Percentiles rank a stretch among this genome's conserved stretches.
Conservation (phyloP, 2,113 vertebrate species). For the Macrotus californicus region DNA sequence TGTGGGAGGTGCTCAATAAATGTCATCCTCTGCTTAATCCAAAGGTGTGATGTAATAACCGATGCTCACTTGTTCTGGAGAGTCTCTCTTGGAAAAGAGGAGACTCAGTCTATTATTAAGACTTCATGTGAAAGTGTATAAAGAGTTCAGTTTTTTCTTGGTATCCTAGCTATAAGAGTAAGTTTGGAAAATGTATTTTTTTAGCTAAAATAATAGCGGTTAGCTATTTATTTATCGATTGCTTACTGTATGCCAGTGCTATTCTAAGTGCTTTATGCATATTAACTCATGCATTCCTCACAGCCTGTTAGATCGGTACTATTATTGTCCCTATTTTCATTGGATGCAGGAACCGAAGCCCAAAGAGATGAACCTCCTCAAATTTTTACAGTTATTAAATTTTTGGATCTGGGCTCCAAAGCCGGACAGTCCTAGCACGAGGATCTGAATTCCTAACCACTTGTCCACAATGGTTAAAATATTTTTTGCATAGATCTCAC, state of each 20-base stretch:
- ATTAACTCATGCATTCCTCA: slow-evolving; percentile 1
- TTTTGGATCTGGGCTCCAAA: not conserved
- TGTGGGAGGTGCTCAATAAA: not conserved
- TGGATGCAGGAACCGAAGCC: not conserved
- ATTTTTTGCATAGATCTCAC: slow-evolving; percentile 24
- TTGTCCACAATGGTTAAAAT: slow-evolving; percentile 25
- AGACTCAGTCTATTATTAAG: slow-evolving; percentile 21
- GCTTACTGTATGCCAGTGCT: not conserved
- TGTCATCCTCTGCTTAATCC: slow-evolving; percentile 11
- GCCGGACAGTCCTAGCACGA: not conserved
- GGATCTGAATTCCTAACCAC: not conserved
- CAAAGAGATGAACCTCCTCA: not conserved
- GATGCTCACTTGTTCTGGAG: slow-evolving; percentile 8
- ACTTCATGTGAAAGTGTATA: not conserved
- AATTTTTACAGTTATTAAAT: not conserved
- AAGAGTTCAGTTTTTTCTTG: slow-evolving; percentile 13
- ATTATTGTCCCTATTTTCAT: not conserved
- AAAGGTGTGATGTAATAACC: slow-evolving; percentile 27
- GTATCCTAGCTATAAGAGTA: slow-evolving; percentile 24
- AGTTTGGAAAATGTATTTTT: slow-evolving; percentile 26
- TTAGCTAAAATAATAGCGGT: slow-evolving; percentile 13
- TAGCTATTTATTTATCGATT: not conserved
- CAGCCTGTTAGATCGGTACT: not conserved
- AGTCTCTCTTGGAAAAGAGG: slow-evolving; percentile 44
- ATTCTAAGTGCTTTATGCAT: not conserved